Base-by-base conservation (phyloP, 2,888 invertebrate genomes). In the Xanthia togata region DNA sequence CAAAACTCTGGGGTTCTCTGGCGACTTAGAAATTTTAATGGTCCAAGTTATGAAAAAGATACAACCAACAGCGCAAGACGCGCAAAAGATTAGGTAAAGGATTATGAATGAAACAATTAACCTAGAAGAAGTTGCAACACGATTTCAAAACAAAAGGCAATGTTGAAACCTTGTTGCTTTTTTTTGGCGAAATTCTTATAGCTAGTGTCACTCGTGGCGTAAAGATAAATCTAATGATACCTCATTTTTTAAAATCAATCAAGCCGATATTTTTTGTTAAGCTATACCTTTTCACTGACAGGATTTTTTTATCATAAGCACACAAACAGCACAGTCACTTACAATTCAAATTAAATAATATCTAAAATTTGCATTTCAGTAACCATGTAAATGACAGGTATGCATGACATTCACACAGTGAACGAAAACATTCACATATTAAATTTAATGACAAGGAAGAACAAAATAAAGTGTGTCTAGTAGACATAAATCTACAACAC, bases 1-100 rank as follows among this genome's bases (percentile, higher is more conserved):
- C 85, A 84, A 92, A 93, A 93, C 91, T 92, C 90, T 84, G 80
- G 87, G 87, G 87, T 88, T 86, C 82, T 83, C 78, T 76, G 75
- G 84, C 88, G 90, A 91, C 92, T 93, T 90, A 89, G 89, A 91
- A 89, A 89, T 89, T 88, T 89, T 77, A 80, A 79, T 84, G 91
- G 87, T 81, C 64, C 81, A 92, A 91, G 88, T 85, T 76, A 87
- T 75, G 82, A 87, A 82, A 64, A 84, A 63, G 70, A 85, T 89
- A 47, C 69, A 82, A 78, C 69, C 71, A 78, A 73, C 35, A 50
- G 12, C 41, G 62, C 12, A 9, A 47, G 41, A 47, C 50, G 50
- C 57, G 35, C 64, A 71, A 67, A 35, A 79, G 62, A 76, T 82
- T 74, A 78, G 14, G 53, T 57, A 47, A 78, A 81, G 38, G 63